Base-by-base conservation (phyloP, 1,140 invertebrate species). In the Halictus rubicundus region DNA sequence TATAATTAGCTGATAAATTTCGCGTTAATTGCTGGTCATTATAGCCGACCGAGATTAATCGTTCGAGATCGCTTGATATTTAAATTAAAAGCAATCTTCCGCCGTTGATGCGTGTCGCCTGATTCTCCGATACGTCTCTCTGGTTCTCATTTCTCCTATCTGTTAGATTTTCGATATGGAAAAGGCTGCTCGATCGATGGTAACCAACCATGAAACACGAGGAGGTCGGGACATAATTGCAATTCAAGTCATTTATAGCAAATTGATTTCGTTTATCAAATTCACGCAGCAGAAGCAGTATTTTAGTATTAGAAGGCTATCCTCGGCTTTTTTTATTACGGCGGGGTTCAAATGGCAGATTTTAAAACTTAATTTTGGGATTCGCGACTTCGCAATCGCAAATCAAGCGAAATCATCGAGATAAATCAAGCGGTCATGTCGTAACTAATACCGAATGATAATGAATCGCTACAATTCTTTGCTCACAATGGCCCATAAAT, bases 1-100 rank as follows among this genome's bases (percentile, higher is more conserved):
- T 84, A 72, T 87, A 90, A 90, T 90, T 88, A 90, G 78, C 83
- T 83, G 85, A 89, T 90, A 89, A 89, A 89, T 89, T 90, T 87
- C 61, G 72, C 78, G 68, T 88, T 88, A 87, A 89, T 87, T 77
- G 76, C 82, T 54, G 57, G 49, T 59, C 70, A 79, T 88, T 87
- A 83, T 82, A 32, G n/a, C 27, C 52, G 32, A 8, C 21, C 66
- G 23, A 81, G 82, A 85, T 85, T 85, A 68, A 85, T 85, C 73
- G 82, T 57, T 6, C 68, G 54, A 61, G 74, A 84, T 61, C 59
- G 49, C 39, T 63, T 69, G 78, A 81, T 85, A 84, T 85, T 85
- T 84, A 85, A 85, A 84, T 84, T 68, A 78, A 77, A 84, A 73
- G 82, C 68, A 81, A 85, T 85, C 81, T 84, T 61, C 77, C 61